phyloP scores from a whole-genome alignment of 92 coral and sea anemone genomes.

The Porites cylindrica region DNA sequence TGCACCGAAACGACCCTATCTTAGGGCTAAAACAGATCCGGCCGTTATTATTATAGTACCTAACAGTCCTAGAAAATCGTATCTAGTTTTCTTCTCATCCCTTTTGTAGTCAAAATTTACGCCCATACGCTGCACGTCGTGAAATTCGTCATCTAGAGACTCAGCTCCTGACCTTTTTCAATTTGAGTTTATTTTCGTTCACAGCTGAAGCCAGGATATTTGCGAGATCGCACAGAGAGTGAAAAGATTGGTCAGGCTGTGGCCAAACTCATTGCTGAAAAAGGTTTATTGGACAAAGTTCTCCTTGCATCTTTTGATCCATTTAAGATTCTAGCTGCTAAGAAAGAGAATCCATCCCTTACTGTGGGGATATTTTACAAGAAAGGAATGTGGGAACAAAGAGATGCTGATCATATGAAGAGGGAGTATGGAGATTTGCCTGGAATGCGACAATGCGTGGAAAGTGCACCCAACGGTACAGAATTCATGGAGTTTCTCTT shows the following conservation, averaged over 20 bases:
- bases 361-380: constrained; percentile 77
- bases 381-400: constrained; percentile 65
- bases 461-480: constrained; percentile 60
- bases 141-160: no score
- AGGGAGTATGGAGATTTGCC: constrained; percentile 51
- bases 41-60: no score
- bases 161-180: background rate
- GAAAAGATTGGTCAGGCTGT: constrained; percentile 78
- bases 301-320: constrained; percentile 89
- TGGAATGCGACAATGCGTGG: constrained; percentile 70
- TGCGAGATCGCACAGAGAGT: constrained; percentile 73
- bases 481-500: constrained; percentile 73
- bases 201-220: constrained; percentile 82
- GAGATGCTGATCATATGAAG: constrained; percentile 32
- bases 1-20: no score
- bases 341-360: constrained; percentile 59
- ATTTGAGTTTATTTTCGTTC: background rate
- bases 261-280: constrained; percentile 77
- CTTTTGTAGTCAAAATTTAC: no score
- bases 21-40: no score
- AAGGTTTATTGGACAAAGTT: constrained; percentile 76
- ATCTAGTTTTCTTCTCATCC: no score
- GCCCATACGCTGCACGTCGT: no score
- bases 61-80: no score
- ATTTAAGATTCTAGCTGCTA: constrained; percentile 78